Percentiles rank a stretch among this genome's conserved stretches.
phyloP scores from a whole-genome alignment of 1,140 invertebrate species.

The roundworm (Caenorhabditis elegans) region WBcel235 BX284605.5:12378501-12379000 shows the following conservation, averaged over 20 bases:
- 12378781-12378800: neutral
- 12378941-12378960: too few relatives aligned
- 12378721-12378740: slow-evolving; percentile 7
- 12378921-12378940: too few relatives aligned
- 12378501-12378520: neutral
- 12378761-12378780: neutral
- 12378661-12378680: neutral
- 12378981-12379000: too few relatives aligned
- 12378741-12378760: neutral
- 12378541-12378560: neutral
- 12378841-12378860: neutral
- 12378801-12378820: neutral
- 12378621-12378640: neutral
- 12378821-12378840: too few relatives aligned
- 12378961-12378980: too few relatives aligned
- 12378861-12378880: too few relatives aligned
- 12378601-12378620: neutral
- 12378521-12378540: neutral
- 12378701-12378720: neutral
- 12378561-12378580: neutral
- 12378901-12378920: too few relatives aligned
- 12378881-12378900: too few relatives aligned
- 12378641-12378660: neutral
- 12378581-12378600: neutral
- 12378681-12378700: neutral